Evolutionary conservation across 2,797 vertebrate genomes (phyloP), one percentile per base, ranked within the genome.

Genomic region (Bradypodion pumilum): DNA sequence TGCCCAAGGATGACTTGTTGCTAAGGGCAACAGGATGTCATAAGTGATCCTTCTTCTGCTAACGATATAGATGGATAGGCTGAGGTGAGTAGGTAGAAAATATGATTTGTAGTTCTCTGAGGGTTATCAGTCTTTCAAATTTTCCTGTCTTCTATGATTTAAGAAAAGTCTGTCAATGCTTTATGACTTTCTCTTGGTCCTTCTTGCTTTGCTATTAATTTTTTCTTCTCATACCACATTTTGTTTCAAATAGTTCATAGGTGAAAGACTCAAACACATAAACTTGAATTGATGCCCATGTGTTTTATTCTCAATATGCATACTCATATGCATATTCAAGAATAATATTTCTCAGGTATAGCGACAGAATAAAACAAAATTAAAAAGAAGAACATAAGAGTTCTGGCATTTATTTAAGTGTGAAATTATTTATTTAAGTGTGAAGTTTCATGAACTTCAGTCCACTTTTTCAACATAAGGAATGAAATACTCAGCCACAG

Each of bases 1-100:
- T 91, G 87, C 60, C 65, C 42, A 52, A 37, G 2, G 85, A 72
- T 86, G 90, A 87, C 72, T 93, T 90, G 87, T 93, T 94, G 91
- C 86, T 93, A 90, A 90, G 86, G 91, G 88, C 86, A 94, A 93
- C 91, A 90, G 87, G 86, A 86, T 93, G 89, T 89, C 90, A 92
- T 82, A 89, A 87, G 74, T 60, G 74, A 86, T 87, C 77, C 65
- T 86, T 62, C 40, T 63, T 88, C 83, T 63, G 78, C 32, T 81
- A 88, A 84, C 84, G 87, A 68, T 56, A 69, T 78, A 89, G 86
- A 89, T 70, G 86, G 89, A 85, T 82, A 80, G 23, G 73, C n/a
- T 80, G 49, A 78, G 89, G 78, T 82, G 91, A 80, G 87, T 85
- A 93, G 74, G 86, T 78, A 81, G 73, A 86, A 90, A 90, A 85